Evolutionary conservation across 1,140 invertebrate species (phyloP), one percentile per base, ranked within the genome.

Genomic region (Drosophila pandora): DNA sequence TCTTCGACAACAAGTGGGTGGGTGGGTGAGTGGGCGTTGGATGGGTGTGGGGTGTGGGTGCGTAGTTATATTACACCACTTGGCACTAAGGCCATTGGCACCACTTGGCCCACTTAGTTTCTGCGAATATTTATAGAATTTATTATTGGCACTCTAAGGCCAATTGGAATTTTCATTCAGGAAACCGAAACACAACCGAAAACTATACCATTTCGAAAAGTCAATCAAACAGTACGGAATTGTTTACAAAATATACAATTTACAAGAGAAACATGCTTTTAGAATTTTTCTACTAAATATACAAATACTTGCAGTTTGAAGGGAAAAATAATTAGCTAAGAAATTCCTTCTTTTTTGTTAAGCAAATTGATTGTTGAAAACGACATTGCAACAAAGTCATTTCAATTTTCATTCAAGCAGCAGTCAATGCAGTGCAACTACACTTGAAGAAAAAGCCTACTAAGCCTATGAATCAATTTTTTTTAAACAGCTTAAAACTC

Each of bases 321-420:
- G 8, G 32, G 9, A 12, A 37, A 37, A 37, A 37, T 37, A 37
- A 37, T 37, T 37, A 37, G 34, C 34, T 10, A 4, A 37, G 34
- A 12, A 37, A 37, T 37, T 37, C 34, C 10, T 37, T 37, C 9
- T 10, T 37, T 37, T 37, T 37, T 32, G 39, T 21, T 30, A 58
- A 1, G 12, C 32, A 39, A 13, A 25, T 22, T 41, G 55, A 30
- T 39, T 45, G 39, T 28, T 34, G 41, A 52, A 32, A 65, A 71
- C 78, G 81, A 87, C 81, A 85, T 85, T 85, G 82, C 82, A 87
- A 76, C 82, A 87, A 88, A 87, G 82, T 87, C 82, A 87, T 88
- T 87, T 87, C 70, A 87, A 87, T 85, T 81, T 68, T 67, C 70
- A 79, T 81, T 87, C 82, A 85, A 84, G 81, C 76, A 72, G 45